These are phyloP conservation scores for Melieria picta DNA, from an alignment of 2,888 invertebrate species.

Conservation along the genomic window DNA sequence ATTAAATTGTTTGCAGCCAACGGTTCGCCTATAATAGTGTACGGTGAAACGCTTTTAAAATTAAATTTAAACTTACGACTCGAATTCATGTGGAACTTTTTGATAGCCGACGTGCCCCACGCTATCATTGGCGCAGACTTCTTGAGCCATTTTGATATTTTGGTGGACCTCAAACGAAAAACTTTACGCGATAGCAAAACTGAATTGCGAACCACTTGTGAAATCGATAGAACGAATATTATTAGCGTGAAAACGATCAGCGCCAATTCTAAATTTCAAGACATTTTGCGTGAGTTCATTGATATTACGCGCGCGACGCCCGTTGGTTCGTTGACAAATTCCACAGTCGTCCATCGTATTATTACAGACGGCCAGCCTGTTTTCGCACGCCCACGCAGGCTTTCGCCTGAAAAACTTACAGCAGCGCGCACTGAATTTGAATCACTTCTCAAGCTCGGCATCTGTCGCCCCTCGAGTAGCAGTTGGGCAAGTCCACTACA, in stretches of 20 bases:
- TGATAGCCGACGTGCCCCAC: conserved; percentile 31
- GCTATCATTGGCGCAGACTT: conserved; percentile 36
- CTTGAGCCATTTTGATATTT: conserved; percentile 1
- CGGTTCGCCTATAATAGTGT: conserved; percentile 31
- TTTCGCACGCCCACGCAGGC: conserved; percentile 35
- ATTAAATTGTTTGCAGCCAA: conserved; percentile 40
- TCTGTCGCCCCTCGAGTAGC: conserved; percentile 12
- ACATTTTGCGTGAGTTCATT: conserved; percentile 24
- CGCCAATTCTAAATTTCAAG: conserved; percentile 10
- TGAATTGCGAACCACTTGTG: conserved; percentile 8
- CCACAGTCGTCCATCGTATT: not conserved
- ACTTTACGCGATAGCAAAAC: not conserved
- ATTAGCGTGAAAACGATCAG: conserved; percentile 18
- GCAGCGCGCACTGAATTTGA: conserved; percentile 13
- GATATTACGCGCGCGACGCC: conserved; percentile 25
- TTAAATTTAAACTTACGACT: conserved; percentile 31
- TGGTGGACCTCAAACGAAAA: conserved; percentile 14
- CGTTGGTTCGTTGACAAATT: conserved; percentile 14
- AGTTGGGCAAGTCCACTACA: conserved; percentile 56
- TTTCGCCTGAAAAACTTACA: conserved; percentile 47
- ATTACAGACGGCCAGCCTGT: not conserved
- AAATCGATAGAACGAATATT: conserved; percentile 10
- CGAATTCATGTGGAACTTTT: conserved; percentile 22
- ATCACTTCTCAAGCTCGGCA: not conserved
- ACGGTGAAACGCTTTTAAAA: conserved; percentile 29